Evolutionary conservation across 2,888 invertebrate species (phyloP).

Genomic region (Carterocephalus palaemon): DNA sequence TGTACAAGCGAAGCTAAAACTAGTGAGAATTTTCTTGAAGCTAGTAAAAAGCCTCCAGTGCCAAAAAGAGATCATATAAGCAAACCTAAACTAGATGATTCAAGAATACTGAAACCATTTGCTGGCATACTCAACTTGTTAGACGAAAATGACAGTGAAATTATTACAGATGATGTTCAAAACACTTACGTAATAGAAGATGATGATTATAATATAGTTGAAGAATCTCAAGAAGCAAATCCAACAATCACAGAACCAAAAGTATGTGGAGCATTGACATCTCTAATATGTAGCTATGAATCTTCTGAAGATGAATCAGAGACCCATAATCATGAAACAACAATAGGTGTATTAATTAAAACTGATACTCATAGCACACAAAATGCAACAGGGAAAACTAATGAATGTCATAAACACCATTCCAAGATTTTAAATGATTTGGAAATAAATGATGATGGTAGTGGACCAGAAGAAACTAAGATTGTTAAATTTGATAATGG

Average conservation of each 20-base stretch:
- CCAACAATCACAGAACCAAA: conserved; percentile 35
- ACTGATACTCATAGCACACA: neutral
- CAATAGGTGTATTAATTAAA: conserved; percentile 17
- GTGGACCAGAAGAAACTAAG: conserved; percentile 72
- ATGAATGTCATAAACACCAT: conserved; percentile 9
- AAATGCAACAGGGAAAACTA: conserved; percentile 29
- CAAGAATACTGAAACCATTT: conserved; percentile 66
- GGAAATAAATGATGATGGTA: conserved; percentile 51
- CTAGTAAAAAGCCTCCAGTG: too few species aligned
- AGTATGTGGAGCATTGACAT: conserved; percentile 76
- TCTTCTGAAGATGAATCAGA: conserved; percentile 72
- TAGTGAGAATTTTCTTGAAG: too few species aligned
- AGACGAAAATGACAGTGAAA: conserved; percentile 39
- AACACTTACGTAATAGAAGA: conserved; percentile 56
- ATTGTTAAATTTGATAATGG: conserved; percentile 42
- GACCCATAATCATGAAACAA: conserved; percentile 27
- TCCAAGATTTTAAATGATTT: neutral
- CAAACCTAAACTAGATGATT: too few species aligned
- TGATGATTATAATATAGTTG: conserved; percentile 42
- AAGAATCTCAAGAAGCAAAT: conserved; percentile 4
- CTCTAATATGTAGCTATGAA: conserved; percentile 78
- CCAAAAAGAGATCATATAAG: too few species aligned
- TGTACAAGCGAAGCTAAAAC: too few species aligned
- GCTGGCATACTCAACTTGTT: conserved; percentile 63
- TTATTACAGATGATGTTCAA: conserved; percentile 37